Evolutionary conservation across 2,113 vertebrate genomes (phyloP).

Genomic region (Oceanites oceanicus): DNA sequence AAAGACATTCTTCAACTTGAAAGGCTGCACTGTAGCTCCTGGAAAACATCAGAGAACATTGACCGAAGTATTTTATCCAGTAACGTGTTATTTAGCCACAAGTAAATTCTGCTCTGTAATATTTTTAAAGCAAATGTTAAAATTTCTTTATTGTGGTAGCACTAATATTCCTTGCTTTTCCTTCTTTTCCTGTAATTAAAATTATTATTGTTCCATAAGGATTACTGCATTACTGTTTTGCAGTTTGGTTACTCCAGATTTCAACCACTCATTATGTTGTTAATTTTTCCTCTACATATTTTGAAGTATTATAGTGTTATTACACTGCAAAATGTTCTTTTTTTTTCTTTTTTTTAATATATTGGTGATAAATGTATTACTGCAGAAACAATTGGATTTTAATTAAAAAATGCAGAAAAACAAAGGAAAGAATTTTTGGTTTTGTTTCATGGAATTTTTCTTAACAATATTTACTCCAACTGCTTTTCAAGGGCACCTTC

Average conservation of each 20-base stretch:
- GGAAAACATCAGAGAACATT: constrained; percentile 17
- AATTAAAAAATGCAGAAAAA: background rate
- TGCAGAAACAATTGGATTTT: background rate
- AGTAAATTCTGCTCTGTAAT: background rate
- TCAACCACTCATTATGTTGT: background rate
- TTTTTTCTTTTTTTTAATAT: background rate
- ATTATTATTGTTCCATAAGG: background rate
- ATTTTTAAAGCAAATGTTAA: background rate
- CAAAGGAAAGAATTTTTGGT: accelerated
- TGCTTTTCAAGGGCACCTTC: background rate
- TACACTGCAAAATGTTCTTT: background rate
- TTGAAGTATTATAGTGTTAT: background rate
- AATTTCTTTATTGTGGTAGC: background rate
- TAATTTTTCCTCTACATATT: background rate
- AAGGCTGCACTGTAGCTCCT: constrained; percentile 5
- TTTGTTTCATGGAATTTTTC: background rate
- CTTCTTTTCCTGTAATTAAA: background rate
- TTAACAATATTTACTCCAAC: background rate
- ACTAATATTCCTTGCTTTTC: background rate
- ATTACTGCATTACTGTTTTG: background rate
- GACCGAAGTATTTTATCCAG: background rate
- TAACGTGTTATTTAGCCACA: background rate
- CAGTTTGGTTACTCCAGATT: background rate
- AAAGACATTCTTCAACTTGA: constrained; percentile 40
- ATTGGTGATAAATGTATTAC: background rate